phyloP scores from a whole-genome alignment of 2,113 vertebrate genomes.

The Tetrax tetrax region DNA sequence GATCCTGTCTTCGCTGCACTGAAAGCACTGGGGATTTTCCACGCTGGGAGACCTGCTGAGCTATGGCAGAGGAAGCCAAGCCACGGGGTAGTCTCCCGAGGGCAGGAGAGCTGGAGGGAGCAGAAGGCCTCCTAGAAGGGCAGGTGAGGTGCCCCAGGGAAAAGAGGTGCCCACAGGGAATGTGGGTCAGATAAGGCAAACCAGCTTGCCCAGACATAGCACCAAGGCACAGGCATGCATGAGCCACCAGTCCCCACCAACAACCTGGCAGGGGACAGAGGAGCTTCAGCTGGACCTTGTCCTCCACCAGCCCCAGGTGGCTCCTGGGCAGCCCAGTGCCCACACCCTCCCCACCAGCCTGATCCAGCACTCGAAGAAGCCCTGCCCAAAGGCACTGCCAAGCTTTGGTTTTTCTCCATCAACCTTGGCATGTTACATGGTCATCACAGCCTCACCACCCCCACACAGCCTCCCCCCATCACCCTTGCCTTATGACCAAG shows the following conservation, averaged over 20 bases:
- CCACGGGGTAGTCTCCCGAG: background rate
- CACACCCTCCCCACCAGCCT: background rate
- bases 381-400: background rate
- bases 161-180: background rate
- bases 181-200: background rate
- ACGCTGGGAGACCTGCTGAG: background rate
- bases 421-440: too few relatives aligned
- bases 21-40: slow-evolving; percentile 28
- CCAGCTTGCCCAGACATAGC: background rate
- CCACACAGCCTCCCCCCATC: background rate
- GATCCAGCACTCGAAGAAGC: fast-evolving
- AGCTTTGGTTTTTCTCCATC: background rate
- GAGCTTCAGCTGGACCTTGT: background rate
- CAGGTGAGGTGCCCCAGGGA: background rate
- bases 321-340: background rate
- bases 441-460: background rate
- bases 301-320: background rate
- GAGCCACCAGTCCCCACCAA: background rate
- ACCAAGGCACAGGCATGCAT: fast-evolving
- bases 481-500: background rate
- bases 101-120: background rate
- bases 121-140: background rate
- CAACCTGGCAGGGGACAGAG: background rate
- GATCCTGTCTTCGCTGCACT: background rate
- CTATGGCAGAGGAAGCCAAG: background rate